Evolutionary conservation across 1,140 invertebrate species (phyloP).

Genomic region (Bicyclus anynana): DNA sequence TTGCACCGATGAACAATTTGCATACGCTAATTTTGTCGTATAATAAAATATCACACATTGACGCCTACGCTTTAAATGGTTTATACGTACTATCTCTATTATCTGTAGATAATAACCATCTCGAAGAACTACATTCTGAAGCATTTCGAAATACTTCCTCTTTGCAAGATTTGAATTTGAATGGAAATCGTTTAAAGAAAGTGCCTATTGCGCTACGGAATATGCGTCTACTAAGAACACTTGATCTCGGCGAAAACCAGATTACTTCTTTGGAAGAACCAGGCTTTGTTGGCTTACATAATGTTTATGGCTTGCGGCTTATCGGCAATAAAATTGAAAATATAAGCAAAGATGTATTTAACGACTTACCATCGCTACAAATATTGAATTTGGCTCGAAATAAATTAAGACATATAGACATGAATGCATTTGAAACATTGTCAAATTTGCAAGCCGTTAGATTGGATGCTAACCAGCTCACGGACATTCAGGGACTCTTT

Average conservation of each 20-base stretch:
- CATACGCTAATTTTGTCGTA: conserved; percentile 88
- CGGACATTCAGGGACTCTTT: conserved; percentile 91
- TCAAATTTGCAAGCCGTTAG: conserved; percentile 89
- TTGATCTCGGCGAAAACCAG: conserved; percentile 91
- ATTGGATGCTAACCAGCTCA: conserved; percentile 90
- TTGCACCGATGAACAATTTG: conserved; percentile 89
- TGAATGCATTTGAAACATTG: conserved; percentile 89
- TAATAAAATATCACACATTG: conserved; percentile 87
- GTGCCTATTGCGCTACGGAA: conserved; percentile 87
- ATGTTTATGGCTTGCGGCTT: conserved; percentile 88
- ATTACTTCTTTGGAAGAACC: conserved; percentile 87
- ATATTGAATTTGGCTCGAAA: conserved; percentile 94
- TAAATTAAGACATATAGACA: conserved; percentile 87
- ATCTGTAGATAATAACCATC: conserved; percentile 87
- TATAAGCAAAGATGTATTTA: conserved; percentile 88
- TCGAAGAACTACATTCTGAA: conserved; percentile 86
- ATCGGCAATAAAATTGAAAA: conserved; percentile 94
- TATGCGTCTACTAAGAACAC: conserved; percentile 85
- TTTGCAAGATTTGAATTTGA: conserved; percentile 91
- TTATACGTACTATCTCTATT: conserved; percentile 87
- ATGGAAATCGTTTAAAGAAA: conserved; percentile 87
- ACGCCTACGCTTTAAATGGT: conserved; percentile 87
- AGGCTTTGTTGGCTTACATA: conserved; percentile 88
- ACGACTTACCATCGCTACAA: conserved; percentile 88
- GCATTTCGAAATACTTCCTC: conserved; percentile 89